Conservation (phyloP, 2,113 vertebrate genomes). For the Eonycteris spelaea region DNA sequence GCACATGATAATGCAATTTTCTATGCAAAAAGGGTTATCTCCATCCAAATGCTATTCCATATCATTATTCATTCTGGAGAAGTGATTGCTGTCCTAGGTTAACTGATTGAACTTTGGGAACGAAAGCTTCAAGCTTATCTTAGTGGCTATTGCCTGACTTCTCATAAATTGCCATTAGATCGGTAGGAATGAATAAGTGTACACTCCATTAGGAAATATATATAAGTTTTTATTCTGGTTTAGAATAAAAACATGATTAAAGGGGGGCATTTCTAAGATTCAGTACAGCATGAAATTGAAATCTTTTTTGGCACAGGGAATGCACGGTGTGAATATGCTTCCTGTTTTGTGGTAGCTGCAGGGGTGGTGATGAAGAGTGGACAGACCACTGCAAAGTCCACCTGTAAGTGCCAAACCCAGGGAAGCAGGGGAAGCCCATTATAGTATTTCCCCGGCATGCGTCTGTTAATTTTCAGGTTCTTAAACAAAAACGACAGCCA, state of each 20-base stretch:
- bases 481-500: background rate
- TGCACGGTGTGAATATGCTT: slow-evolving; percentile 72
- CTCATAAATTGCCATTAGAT: slow-evolving; percentile 76
- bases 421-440: background rate
- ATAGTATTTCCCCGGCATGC: background rate
- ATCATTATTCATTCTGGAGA: slow-evolving; percentile 78
- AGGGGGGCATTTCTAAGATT: slow-evolving; percentile 71
- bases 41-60: slow-evolving; percentile 80
- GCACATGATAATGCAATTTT: slow-evolving; percentile 79
- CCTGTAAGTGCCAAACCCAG: background rate
- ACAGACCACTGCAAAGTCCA: background rate
- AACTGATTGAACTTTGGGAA: slow-evolving; percentile 84
- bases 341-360: slow-evolving; percentile 45
- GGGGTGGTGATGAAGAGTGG: slow-evolving; percentile 24
- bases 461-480: background rate
- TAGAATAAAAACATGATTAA: slow-evolving; percentile 81
- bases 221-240: slow-evolving; percentile 74
- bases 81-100: slow-evolving; percentile 82
- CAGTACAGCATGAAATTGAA: slow-evolving; percentile 80
- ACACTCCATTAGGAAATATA: slow-evolving; percentile 79
- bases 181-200: slow-evolving; percentile 78
- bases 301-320: slow-evolving; percentile 75
- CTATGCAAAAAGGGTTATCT: slow-evolving; percentile 82
- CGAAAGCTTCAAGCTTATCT: slow-evolving; percentile 78
- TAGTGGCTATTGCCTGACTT: slow-evolving; percentile 71